These are phyloP conservation scores for Orchesella flavescens DNA, from an alignment of 2,888 invertebrate genomes.

Conservation along the genomic window DNA sequence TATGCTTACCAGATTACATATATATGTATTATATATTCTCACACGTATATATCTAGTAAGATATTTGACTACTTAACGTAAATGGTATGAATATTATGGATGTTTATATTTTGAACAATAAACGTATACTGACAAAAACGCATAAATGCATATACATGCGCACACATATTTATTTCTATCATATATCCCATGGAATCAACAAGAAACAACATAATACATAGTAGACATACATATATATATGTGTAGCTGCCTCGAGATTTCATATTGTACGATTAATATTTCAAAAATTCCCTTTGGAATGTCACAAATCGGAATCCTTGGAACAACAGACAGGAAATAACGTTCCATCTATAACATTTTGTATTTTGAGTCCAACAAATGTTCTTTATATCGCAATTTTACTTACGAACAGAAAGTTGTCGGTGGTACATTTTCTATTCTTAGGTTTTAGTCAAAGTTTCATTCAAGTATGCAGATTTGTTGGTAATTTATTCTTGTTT, in stretches of 20 bases:
- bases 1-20: too few relatives aligned
- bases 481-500: too few relatives aligned
- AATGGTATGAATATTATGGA: too few relatives aligned
- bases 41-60: neutral
- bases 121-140: too few relatives aligned
- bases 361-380: neutral
- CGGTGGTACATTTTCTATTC: too few relatives aligned
- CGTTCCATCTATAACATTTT: constrained; percentile 21
- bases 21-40: neutral
- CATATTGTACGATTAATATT: neutral
- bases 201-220: neutral
- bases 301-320: neutral
- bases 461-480: too few relatives aligned
- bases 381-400: neutral
- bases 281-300: neutral
- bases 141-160: too few relatives aligned
- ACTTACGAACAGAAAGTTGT: too few relatives aligned
- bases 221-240: too few relatives aligned
- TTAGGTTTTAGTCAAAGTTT: too few relatives aligned
- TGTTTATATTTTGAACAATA: too few relatives aligned
- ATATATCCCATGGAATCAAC: neutral
- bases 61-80: too few relatives aligned
- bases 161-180: neutral
- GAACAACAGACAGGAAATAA: constrained; percentile 25
- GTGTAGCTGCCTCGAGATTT: neutral